Percentiles rank a stretch among this genome's conserved stretches.
phyloP scores from a whole-genome alignment of 2,888 invertebrate genomes.

The Lamproptera curius region DNA sequence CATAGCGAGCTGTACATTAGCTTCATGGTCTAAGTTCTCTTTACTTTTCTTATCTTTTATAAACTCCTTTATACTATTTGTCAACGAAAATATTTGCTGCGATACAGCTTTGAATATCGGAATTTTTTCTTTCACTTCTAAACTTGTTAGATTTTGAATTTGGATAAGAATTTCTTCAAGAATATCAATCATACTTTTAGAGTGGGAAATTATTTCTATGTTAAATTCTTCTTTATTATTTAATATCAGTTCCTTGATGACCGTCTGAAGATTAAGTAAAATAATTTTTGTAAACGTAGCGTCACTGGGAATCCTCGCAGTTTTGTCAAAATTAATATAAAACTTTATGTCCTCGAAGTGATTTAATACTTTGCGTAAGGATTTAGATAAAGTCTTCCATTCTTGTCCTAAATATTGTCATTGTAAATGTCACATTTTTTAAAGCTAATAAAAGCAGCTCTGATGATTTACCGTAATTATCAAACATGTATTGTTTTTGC shows the following conservation, averaged over 20 bases:
- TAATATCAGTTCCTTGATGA: constrained; percentile 37
- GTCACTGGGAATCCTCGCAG: constrained; percentile 64
- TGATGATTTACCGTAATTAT: constrained; percentile 64
- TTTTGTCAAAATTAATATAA: constrained; percentile 69
- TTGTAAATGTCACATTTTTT: constrained; percentile 44
- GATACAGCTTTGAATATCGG: constrained; percentile 57
- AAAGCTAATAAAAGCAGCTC: constrained; percentile 50
- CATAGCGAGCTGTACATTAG: too few species aligned
- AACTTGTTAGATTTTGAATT: constrained; percentile 44
- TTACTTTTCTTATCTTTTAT: constrained; percentile 2
- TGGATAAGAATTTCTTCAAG: constrained; percentile 34
- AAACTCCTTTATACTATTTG: constrained; percentile 29
- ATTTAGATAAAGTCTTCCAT: constrained; percentile 50
- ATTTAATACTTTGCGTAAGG: constrained; percentile 54
- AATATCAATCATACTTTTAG: constrained; percentile 31
- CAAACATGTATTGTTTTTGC: constrained; percentile 63
- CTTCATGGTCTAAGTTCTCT: too few species aligned
- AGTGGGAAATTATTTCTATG: constrained; percentile 26
- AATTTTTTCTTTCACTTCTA: constrained; percentile 67
- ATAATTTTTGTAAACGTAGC: constrained; percentile 62
- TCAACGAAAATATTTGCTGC: constrained; percentile 31
- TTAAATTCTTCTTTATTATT: constrained; percentile 30
- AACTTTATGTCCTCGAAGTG: constrained; percentile 72
- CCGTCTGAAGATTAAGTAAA: constrained; percentile 47
- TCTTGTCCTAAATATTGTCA: constrained; percentile 31